Base-by-base conservation (phyloP, 2,888 invertebrate species). In the Melinaea menophilus region DNA sequence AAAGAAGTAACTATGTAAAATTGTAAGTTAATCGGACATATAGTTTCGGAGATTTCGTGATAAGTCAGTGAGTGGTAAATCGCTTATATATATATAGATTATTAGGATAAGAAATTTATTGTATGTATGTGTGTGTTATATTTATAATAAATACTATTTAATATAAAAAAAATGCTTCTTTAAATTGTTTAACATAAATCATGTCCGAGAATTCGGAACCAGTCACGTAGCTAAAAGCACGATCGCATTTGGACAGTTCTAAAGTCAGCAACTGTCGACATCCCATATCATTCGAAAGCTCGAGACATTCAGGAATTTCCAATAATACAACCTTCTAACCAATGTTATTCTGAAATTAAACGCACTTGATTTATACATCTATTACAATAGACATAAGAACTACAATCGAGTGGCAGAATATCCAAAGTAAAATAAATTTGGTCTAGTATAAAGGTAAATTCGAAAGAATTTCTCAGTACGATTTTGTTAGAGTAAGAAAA, bases 301-400 rank as follows among this genome's bases (percentile, higher is more conserved):
- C 72, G 74, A 73, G 79, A 86, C 85, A 84, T 82, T 83, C 80
- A 82, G 84, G 87, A 88, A 90, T 90, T 89, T 88, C 86, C 86
- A 89, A 88, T 90, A 89, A 85, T 82, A 83, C 81, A 79, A 76
- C 75, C 68, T 69, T 62, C 62, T 64, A 57, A 31, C 55, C 61
- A 65, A 63, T 60, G 61, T 62, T 66, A 57, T 37, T 57, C 55
- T 33, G 57, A 61, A 65, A 31, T 41, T 22, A 9, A 35, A 22
- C 45, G 58, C 45, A 48, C 37, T 3, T 9, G 37, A 56, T 54
- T 55, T 51, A 47, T 22, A 47, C 56, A 75, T 65, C 68, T 81
- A 76, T 61, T 0, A 0, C 2, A 41, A 35, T 0, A 2, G 9
- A 0, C 2, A 22, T 76, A 83, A 73, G 69, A 74, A 67, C 59